Evolutionary conservation across 1,140 invertebrate species (phyloP), one percentile per base, ranked within the genome.

Genomic region (Drosophila sturtevanti): DNA sequence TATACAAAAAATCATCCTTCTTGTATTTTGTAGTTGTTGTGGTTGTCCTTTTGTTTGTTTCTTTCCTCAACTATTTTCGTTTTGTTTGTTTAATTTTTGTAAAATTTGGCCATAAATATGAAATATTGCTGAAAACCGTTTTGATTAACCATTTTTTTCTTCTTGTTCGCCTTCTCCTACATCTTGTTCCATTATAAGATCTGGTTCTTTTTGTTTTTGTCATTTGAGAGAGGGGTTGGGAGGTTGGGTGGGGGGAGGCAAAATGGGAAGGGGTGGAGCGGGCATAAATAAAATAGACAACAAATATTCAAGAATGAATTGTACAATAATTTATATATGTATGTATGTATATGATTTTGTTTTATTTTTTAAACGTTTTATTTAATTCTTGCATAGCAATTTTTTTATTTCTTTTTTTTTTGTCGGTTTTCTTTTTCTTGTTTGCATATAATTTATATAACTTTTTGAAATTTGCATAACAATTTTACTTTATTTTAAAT

Each of bases 91-190:
- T 44, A 7, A 38, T 64, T 79, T 81, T 72, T 86, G 75, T 86
- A 86, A 87, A 87, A 87, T 89, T 87, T 87, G 82, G 82, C 82
- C 84, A 66, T 89, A 79, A 82, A 87, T 86, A 79, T 73, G 81
- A 87, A 81, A 87, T 77, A 62, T 78, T 87, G 72, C 58, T 87
- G 82, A 87, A 87, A 87, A 87, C 82, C 82, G 72, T 87, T 87
- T 87, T 77, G 84, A 87, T 82, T 87, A 86, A 86, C 79, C 79
- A 59, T 74, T 61, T 59, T 63, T 79, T 41, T 67, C 11, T 37
- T 56, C 41, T 51, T 54, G 4, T 66, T 55, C 54, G 38, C 58
- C 61, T 18, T 75, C n/a, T 34, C 69, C 41, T 79, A 63, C 37
- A 38, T 72, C 61, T 67, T 67, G 34, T 58, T 37, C 31, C 38